Evolutionary conservation across 2,797 vertebrate species (phyloP), one percentile per base, ranked within the genome.

Genomic region (Siniperca scherzeri): DNA sequence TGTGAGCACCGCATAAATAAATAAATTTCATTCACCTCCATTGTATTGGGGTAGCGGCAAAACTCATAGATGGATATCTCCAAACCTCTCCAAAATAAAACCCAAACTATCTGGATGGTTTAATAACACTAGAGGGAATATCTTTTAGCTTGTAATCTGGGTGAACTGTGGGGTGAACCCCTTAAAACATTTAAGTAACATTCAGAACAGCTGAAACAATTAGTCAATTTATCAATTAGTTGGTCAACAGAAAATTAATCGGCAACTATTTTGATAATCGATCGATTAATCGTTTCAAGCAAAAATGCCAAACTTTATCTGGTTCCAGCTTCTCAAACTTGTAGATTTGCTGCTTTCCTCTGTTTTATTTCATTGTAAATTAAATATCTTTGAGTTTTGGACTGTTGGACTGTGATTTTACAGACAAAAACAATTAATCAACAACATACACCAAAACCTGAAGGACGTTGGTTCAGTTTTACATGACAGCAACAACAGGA

Each of bases 401-500:
- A 42, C n/a, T 2, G 19, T 11, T 50, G 6, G n/a, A n/a, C n/a
- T n/a, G n/a, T n/a, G 1, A 25, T 5, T 57, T 55, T 33, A 10
- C n/a, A 12, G 17, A 40, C 42, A 13, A 74, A 69, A 59, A 38
- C 14, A 9, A 50, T 73, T 0, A 33, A 50, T 61, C 3, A 56
- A 76, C 33, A 70, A 42, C 3, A 14, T 38, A 33, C 3, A 55
- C 2, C 22, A 59, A 74, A 75, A 50, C 70, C 8, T 27, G 1
- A 21, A 50, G 21, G 57, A 82, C 14, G 44, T 61, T 62, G 57
- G 2, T 25, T 52, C 16, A 38, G 12, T 46, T 60, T 78, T 71
- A 44, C 38, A 69, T 19, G 64, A 75, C 42, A 44, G 27, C 73
- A 71, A 68, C 75, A 82, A 78, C n/a, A 48, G 8, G 13, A 75